Percentiles rank a stretch among this genome's conserved stretches.
Evolutionary conservation across 2,113 vertebrate genomes (phyloP).

Genomic region (Phasianus colchicus): DNA sequence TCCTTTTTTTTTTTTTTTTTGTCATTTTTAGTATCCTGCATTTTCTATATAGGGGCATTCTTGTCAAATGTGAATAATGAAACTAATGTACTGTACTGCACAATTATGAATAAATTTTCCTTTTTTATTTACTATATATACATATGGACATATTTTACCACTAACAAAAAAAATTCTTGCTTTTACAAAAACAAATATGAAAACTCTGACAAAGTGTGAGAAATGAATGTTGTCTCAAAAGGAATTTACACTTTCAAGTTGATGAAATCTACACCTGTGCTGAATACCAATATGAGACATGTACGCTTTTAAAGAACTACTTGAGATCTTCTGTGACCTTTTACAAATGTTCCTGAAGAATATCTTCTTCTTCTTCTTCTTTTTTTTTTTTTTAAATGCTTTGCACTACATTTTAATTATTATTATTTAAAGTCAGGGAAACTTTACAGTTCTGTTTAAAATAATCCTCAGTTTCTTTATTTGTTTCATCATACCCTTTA

Average conservation of each 20-base stretch:
- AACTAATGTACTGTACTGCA: neutral
- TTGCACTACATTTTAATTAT: neutral
- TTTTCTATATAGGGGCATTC: neutral
- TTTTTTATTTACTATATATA: neutral
- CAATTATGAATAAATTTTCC: neutral
- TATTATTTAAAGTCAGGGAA: neutral
- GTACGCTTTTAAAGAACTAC: neutral
- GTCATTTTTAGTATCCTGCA: neutral
- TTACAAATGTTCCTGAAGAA: neutral
- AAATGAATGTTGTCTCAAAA: neutral
- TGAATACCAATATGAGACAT: neutral
- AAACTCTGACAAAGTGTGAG: neutral
- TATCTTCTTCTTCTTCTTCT: no score
- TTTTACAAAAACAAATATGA: neutral
- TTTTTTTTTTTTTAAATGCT: neutral
- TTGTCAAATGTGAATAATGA: neutral
- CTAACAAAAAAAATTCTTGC: neutral
- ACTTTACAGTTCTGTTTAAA: neutral
- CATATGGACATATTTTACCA: neutral
- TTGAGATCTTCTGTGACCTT: neutral
- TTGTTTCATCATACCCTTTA: neutral
- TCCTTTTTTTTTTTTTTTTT: neutral
- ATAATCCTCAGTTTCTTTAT: neutral
- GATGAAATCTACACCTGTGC: neutral
- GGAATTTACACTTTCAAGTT: neutral